phyloP scores from a whole-genome alignment of 53 echinoderm and acorn worm genomes.

The Zoroaster sp. region DNA sequence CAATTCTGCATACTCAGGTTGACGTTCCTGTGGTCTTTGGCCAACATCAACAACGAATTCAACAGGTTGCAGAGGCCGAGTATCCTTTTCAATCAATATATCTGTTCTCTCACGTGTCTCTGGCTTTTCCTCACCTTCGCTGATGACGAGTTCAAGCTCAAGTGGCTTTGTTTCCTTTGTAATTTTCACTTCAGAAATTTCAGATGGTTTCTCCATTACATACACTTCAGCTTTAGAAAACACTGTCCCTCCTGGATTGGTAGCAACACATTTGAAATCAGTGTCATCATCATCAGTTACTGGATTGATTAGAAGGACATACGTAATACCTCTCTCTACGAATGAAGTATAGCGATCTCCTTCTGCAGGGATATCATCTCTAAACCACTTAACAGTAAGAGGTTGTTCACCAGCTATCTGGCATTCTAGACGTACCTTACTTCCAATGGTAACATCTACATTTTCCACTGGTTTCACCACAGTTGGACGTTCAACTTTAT shows the following conservation, averaged over 20 bases:
- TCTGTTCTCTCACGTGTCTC: conserved; percentile 55
- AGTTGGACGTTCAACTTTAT: conserved; percentile 47
- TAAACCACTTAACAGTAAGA: conserved; percentile 63
- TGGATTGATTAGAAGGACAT: conserved; percentile 71
- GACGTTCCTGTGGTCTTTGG: background rate
- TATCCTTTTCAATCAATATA: conserved; percentile 53
- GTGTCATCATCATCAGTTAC: conserved; percentile 80
- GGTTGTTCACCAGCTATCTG: conserved; percentile 65
- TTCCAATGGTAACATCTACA: conserved; percentile 61
- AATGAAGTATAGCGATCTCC: conserved; percentile 65
- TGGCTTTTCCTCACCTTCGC: background rate
- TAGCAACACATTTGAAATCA: conserved; percentile 78
- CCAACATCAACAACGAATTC: conserved; percentile 72
- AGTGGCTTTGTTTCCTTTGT: conserved; percentile 23
- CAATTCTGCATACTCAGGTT: conserved; percentile 13
- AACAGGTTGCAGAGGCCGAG: conserved; percentile 66
- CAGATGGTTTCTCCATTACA: conserved; percentile 46
- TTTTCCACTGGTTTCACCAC: conserved; percentile 69
- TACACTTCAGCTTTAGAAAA: conserved; percentile 74
- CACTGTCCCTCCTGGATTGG: conserved; percentile 74
- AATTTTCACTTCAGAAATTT: conserved; percentile 15
- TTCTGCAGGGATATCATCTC: conserved; percentile 61
- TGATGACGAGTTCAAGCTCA: background rate
- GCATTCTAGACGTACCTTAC: conserved; percentile 59
- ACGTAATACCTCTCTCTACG: conserved; percentile 68